Conservation (phyloP, 2,113 vertebrate genomes). For the Semnornis frantzii region DNA sequence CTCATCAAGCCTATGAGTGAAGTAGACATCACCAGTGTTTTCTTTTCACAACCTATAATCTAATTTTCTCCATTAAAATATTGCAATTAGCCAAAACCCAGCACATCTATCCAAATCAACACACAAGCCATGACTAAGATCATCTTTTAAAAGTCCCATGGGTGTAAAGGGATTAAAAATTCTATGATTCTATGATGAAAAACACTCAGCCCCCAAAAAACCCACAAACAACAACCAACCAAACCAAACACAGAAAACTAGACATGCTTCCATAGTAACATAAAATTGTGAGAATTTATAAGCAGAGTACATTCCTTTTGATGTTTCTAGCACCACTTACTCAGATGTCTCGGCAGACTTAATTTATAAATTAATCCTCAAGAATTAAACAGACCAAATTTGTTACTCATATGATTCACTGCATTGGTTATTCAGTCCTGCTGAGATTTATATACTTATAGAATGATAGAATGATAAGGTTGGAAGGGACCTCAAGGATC, state of each 20-base stretch:
- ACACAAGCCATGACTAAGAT: neutral
- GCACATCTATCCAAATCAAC: neutral
- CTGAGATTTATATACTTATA: neutral
- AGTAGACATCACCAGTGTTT: too few relatives aligned
- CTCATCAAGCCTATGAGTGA: too few relatives aligned
- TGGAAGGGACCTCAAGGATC: too few relatives aligned
- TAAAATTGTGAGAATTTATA: neutral
- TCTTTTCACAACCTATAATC: too few relatives aligned
- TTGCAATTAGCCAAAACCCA: too few relatives aligned
- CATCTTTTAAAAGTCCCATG: neutral
- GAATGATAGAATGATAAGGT: too few relatives aligned
- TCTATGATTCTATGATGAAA: too few relatives aligned
- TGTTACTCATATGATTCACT: constrained; percentile 5
- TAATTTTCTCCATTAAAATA: too few relatives aligned
- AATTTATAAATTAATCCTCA: constrained; percentile 5
- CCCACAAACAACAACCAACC: too few relatives aligned
- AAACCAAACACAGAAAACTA: neutral
- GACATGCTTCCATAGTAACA: neutral
- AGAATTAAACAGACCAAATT: constrained; percentile 32
- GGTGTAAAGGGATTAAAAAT: too few relatives aligned
- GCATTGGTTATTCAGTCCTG: neutral
- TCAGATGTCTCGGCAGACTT: neutral
- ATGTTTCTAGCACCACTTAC: neutral
- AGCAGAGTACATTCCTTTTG: neutral
- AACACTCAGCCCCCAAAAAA: too few relatives aligned